Base-by-base conservation (phyloP, 2,797 vertebrate genomes). In the Coccyzus lansbergi region DNA sequence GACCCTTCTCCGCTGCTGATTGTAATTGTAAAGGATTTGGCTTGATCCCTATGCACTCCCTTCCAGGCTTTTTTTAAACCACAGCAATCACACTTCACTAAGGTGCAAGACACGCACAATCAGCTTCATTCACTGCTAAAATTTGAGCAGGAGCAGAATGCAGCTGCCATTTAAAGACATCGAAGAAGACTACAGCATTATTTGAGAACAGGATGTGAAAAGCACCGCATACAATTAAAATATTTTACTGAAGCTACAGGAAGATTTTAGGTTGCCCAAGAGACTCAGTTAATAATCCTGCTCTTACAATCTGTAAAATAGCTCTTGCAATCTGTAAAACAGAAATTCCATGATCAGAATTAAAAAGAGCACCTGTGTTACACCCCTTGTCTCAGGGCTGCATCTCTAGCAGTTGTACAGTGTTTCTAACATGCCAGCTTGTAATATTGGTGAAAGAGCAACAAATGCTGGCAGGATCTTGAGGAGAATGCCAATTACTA, bases 341-440 rank as follows among this genome's bases (percentile, higher is more conserved):
- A 53, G 60, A 87, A 89, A 74, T 42, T 53, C 29, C 42, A 33
- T 6, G 10, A 74, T 29, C 40, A 71, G 40, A 70, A 68, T 7
- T 4, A 19, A 65, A 26, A 72, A 24, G 10, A 56, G 15, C 25
- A 22, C 7, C 49, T 58, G 56, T 33, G 25, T 31, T 46, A 44
- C 65, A 55, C 28, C 18, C 40, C 31, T 29, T n/a, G 28, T 46
- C 65, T 53, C 81, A 36, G 40, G 28, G 56, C 49, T 48, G 80
- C 1, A 0, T 22, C 83, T 81, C n/a, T 90, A 81, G 63, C 58
- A 51, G 29, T 0, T 75, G 11, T 7, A 64, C 0, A 0, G 31
- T 7, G 3, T 70, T 92, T 38, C 42, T n/a, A 85, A 83, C 12
- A 24, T 7, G 10, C 3, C 26, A 44, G 12, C 67, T 13, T 36